Conservation (phyloP, 2,113 vertebrate species). For the Platichthys flesus region DNA sequence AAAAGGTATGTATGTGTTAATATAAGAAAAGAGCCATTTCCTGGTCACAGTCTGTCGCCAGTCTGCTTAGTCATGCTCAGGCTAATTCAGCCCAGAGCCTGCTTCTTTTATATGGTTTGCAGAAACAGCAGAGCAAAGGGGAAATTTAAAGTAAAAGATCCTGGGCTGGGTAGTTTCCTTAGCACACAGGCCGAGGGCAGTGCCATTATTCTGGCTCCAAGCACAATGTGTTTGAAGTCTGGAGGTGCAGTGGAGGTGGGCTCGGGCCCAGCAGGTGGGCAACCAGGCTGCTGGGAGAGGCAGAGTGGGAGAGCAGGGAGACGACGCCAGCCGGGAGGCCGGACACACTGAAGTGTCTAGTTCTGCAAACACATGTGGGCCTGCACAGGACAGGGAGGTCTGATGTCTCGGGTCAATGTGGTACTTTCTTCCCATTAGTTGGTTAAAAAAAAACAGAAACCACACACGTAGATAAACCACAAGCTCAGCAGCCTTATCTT, state of each 20-base stretch:
- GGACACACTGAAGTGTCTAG: constrained; percentile 43
- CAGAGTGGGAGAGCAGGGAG: constrained; percentile 44
- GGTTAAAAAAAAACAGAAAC: neutral
- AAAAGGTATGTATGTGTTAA: neutral
- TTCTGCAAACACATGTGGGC: constrained; percentile 14
- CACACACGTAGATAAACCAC: neutral
- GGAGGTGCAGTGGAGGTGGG: constrained; percentile 38
- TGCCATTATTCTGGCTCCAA: constrained; percentile 1
- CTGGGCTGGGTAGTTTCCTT: constrained; percentile 45
- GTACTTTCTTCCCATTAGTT: neutral
- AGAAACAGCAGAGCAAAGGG: constrained; percentile 14
- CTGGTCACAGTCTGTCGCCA: neutral
- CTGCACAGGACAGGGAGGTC: neutral
- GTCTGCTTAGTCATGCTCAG: constrained; percentile 18
- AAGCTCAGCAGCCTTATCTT: constrained; percentile 15
- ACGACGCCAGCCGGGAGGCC: constrained; percentile 41
- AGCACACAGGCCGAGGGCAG: constrained; percentile 25
- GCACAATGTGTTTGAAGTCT: constrained; percentile 63
- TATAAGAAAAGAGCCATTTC: neutral
- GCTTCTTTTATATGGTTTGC: constrained; percentile 4
- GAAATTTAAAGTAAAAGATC: constrained; percentile 3
- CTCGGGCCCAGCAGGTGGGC: constrained; percentile 69
- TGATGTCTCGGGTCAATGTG: neutral
- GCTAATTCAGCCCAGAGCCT: constrained; percentile 8
- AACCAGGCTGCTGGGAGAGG: constrained; percentile 58